These are phyloP conservation scores for Myrmecophaga tridactyla DNA, from an alignment of 2,113 vertebrate species.

Conservation along the genomic window DNA sequence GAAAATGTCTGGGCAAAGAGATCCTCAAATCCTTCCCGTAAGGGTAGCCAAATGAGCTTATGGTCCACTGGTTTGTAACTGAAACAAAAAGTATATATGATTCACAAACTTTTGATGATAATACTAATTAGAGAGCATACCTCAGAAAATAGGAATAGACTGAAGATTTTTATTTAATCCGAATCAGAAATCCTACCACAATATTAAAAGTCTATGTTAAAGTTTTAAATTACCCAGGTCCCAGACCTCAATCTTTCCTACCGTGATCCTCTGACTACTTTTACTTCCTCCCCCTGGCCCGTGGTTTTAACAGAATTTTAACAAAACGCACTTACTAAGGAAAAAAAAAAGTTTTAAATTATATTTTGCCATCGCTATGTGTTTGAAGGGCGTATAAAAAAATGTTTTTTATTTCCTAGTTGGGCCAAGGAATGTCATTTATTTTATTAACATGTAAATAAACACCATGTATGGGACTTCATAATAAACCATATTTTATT, in stretches of 20 bases:
- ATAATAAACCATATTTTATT: background rate
- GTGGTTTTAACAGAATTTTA: too few species aligned
- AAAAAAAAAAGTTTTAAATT: constrained; percentile 9
- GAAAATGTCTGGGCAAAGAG: constrained; percentile 97
- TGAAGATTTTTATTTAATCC: background rate
- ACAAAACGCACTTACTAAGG: too few species aligned
- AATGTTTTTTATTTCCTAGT: background rate
- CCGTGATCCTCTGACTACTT: too few species aligned
- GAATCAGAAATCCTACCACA: constrained; percentile 22
- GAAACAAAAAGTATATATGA: constrained; percentile 45
- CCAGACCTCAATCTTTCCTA: too few species aligned
- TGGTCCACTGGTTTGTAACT: constrained; percentile 98
- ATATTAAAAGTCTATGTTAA: background rate
- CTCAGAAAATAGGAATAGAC: background rate
- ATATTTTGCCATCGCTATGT: background rate
- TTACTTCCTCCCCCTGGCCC: too few species aligned
- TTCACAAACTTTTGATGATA: constrained; percentile 6
- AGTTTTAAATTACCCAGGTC: constrained; percentile 11
- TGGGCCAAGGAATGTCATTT: background rate
- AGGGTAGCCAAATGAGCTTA: constrained; percentile 92
- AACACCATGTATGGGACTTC: background rate
- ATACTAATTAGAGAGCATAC: background rate
- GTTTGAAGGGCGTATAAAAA: background rate
- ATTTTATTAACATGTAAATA: constrained; percentile 3
- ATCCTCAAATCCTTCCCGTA: constrained; percentile 95